Conservation (phyloP, 2,113 vertebrate species). For the Phrynosoma platyrhinos region DNA sequence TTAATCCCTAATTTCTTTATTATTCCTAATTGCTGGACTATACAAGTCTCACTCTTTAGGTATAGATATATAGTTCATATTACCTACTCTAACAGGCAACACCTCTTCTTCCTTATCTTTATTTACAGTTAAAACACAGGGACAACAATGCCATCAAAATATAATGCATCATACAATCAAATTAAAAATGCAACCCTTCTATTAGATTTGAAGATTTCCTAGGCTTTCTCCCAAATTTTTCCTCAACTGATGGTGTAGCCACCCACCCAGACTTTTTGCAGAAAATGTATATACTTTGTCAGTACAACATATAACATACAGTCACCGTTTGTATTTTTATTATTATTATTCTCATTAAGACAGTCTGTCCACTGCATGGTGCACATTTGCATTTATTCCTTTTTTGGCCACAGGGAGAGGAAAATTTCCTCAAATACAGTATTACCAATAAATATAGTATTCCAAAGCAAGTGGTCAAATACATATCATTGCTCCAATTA, state of each 20-base stretch:
- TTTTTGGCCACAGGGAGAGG: background rate
- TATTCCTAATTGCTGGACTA: too few species aligned
- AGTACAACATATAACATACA: background rate
- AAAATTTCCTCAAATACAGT: background rate
- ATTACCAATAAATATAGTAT: background rate
- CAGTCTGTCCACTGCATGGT: background rate
- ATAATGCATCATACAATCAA: too few species aligned
- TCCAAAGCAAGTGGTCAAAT: background rate
- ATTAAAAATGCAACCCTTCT: too few species aligned
- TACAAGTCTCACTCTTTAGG: too few species aligned
- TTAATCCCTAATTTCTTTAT: too few species aligned
- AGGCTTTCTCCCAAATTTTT: background rate
- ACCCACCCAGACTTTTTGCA: background rate
- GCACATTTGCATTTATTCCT: background rate
- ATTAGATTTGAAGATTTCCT: too few species aligned
- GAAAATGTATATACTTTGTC: background rate
- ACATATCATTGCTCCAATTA: background rate
- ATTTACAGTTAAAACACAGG: background rate
- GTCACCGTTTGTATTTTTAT: background rate
- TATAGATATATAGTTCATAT: too few species aligned
- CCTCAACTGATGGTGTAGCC: background rate
- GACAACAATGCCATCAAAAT: background rate
- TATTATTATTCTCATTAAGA: background rate
- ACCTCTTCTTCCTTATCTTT: too few species aligned
- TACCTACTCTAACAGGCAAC: too few species aligned